A percentile compares a stretch with the other conserved stretches of the same genome.
Conservation (phyloP, 2,797 vertebrate species). For the Rhinogobio ventralis region DNA sequence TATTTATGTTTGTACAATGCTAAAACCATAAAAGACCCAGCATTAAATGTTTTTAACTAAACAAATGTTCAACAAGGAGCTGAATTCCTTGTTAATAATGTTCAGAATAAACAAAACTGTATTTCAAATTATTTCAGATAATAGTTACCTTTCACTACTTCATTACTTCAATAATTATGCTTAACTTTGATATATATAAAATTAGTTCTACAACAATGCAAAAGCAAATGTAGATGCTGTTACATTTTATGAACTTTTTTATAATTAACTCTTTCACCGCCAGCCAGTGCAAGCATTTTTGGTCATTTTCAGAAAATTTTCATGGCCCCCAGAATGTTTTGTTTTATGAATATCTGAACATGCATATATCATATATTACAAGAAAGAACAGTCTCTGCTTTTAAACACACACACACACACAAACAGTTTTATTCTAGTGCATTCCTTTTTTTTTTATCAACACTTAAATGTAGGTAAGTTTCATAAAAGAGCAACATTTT, state of each 20-base stretch:
- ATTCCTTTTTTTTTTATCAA: too few species aligned
- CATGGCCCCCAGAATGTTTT: too few species aligned
- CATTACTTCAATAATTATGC: not conserved
- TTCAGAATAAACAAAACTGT: not conserved
- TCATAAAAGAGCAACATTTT: too few species aligned
- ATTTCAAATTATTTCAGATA: not conserved
- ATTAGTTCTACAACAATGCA: not conserved
- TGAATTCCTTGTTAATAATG: not conserved
- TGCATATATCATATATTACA: too few species aligned
- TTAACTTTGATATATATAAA: not conserved
- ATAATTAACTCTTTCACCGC: too few species aligned
- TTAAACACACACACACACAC: too few species aligned
- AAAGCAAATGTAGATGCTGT: not conserved
- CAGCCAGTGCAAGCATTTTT: too few species aligned
- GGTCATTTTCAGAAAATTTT: too few species aligned
- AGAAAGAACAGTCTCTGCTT: too few species aligned
- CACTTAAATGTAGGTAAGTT: too few species aligned
- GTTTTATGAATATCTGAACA: too few species aligned
- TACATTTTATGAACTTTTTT: not conserved
- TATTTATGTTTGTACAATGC: not conserved
- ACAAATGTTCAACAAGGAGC: not conserved
- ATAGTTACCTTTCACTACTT: not conserved
- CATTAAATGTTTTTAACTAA: not conserved
- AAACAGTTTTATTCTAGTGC: too few species aligned
- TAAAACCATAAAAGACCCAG: not conserved